Evolutionary conservation across 2,888 invertebrate species (phyloP).

Genomic region (Tachystola acroxantha): DNA sequence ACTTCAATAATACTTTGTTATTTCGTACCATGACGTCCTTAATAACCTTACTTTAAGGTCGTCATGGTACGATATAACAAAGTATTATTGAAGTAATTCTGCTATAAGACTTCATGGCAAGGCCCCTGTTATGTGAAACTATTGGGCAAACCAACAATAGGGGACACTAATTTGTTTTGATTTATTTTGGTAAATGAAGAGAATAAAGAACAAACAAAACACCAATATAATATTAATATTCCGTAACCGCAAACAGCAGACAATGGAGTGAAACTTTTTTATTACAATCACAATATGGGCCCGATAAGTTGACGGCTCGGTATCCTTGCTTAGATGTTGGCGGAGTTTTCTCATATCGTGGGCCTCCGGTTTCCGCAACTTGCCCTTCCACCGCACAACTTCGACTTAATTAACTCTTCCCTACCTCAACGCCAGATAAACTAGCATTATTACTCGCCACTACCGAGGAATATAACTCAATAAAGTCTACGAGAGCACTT

Average conservation of each 20-base stretch:
- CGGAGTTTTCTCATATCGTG: constrained; percentile 62
- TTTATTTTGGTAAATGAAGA: too few species aligned
- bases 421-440: constrained; percentile 37
- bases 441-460: constrained; percentile 38
- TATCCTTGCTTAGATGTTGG: constrained; percentile 35
- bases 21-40: too few species aligned
- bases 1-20: too few species aligned
- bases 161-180: too few species aligned
- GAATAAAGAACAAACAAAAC: too few species aligned
- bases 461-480: constrained; percentile 26
- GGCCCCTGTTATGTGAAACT: too few species aligned
- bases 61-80: too few species aligned
- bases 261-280: constrained; percentile 39
- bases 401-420: constrained; percentile 63
- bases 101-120: too few species aligned
- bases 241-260: constrained; percentile 2
- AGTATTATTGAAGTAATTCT: too few species aligned
- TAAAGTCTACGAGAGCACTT: constrained; percentile 10
- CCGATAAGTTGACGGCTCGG: constrained; percentile 40
- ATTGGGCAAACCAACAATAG: too few species aligned
- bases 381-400: constrained; percentile 41
- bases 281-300: constrained; percentile 47
- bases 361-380: constrained; percentile 37
- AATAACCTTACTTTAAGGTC: too few species aligned
- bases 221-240: constrained; percentile 5